Evolutionary conservation across 2,113 vertebrate species (phyloP).

Genomic region (Coturnix japonica): DNA sequence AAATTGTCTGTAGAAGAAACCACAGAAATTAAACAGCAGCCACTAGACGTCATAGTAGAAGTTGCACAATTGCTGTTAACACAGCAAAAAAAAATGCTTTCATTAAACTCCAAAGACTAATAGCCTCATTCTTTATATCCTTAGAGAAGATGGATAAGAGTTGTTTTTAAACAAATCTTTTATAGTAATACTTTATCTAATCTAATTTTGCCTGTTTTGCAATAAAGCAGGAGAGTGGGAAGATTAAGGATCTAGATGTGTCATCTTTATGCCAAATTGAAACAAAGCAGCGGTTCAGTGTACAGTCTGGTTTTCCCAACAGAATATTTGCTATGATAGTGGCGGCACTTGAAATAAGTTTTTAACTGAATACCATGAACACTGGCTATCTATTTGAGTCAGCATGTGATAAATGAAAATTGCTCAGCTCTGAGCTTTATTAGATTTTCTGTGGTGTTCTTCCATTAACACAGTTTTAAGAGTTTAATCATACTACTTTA

Average conservation of each 20-base stretch:
- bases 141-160: neutral
- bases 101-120: neutral
- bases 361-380: neutral
- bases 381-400: neutral
- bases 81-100: neutral
- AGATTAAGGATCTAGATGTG: neutral
- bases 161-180: neutral
- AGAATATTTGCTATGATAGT: neutral
- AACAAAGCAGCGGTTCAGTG: neutral
- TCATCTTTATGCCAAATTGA: neutral
- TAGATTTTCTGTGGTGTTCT: neutral
- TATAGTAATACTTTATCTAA: neutral
- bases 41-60: slow-evolving; percentile 5
- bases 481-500: neutral
- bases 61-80: slow-evolving; percentile 15
- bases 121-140: neutral
- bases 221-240: neutral
- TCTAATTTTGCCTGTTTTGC: neutral
- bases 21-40: slow-evolving; percentile 27
- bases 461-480: neutral
- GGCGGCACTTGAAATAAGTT: neutral
- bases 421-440: neutral
- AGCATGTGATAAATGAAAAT: neutral
- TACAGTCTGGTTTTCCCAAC: neutral
- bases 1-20: slow-evolving; percentile 19